These are phyloP conservation scores for Ctenodactylus gundi DNA, from an alignment of 2,113 vertebrate genomes.

Conservation along the genomic window DNA sequence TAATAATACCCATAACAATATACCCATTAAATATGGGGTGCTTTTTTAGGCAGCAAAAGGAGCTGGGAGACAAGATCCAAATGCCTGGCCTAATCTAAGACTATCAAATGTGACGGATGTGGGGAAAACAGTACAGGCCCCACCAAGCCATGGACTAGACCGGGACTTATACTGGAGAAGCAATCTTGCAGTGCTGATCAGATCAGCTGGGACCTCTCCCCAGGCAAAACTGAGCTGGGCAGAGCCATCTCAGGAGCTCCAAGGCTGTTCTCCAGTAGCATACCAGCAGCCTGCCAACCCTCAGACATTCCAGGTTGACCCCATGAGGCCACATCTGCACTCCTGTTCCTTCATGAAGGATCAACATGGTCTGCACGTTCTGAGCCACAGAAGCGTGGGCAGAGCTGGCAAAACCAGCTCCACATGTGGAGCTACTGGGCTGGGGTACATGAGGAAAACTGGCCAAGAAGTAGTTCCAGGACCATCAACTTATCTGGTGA, in stretches of 20 bases:
- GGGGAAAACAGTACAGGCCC: background rate
- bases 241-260: too few species aligned
- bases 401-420: background rate
- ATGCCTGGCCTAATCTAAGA: accelerated
- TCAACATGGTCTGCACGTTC: too few species aligned
- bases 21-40: too few species aligned
- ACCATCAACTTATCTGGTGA: background rate
- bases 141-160: background rate
- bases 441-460: background rate
- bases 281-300: background rate
- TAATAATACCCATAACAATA: too few species aligned
- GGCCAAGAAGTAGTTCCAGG: background rate
- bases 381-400: background rate
- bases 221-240: too few species aligned
- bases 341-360: too few species aligned
- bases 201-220: accelerated
- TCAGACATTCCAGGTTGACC: background rate
- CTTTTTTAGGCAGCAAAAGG: background rate
- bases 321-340: background rate
- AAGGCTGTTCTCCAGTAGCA: background rate
- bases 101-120: too few species aligned
- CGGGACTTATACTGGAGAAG: background rate
- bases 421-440: background rate
- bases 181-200: background rate
- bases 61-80: background rate